Percentiles rank a stretch among this genome's conserved stretches.
Conservation (phyloP, 1,140 invertebrate species). For the Wiebesia pumilae region DNA sequence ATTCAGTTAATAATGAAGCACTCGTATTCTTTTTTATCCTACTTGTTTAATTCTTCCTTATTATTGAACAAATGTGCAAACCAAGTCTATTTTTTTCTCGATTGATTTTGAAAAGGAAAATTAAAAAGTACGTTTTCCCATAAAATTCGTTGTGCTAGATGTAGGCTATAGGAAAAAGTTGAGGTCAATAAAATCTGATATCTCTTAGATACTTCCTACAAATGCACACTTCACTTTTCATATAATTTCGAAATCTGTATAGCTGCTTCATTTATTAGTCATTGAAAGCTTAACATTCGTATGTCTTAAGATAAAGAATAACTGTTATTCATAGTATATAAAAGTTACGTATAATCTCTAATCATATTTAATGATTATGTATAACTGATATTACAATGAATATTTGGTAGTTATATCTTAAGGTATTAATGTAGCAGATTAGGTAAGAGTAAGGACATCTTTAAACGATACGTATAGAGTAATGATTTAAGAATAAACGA, state of each 20-base stretch:
- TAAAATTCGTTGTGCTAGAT: too few species aligned
- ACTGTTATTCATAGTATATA: constrained; percentile 27
- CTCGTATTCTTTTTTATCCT: neutral
- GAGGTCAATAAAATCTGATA: too few species aligned
- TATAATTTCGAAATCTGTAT: constrained; percentile 1
- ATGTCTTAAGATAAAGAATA: constrained; percentile 37
- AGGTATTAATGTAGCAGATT: constrained; percentile 41
- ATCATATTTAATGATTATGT: constrained; percentile 35
- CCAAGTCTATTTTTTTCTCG: neutral
- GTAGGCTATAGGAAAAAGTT: too few species aligned
- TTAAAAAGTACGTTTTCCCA: neutral
- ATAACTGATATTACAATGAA: constrained; percentile 34
- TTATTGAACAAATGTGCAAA: neutral
- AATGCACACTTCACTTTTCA: constrained; percentile 2
- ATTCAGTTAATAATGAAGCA: neutral
- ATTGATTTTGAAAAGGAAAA: neutral
- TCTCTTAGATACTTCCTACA: neutral
- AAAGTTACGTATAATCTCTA: constrained; percentile 43
- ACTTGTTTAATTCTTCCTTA: neutral
- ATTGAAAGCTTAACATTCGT: constrained; percentile 30
- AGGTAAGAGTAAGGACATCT: constrained; percentile 37
- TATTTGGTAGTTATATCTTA: constrained; percentile 38
- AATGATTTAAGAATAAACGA: constrained; percentile 20
- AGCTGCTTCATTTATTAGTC: constrained; percentile 23
- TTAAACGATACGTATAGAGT: constrained; percentile 2